These are phyloP conservation scores for Petromus typicus DNA, from an alignment of 2,113 vertebrate genomes.

Conservation along the genomic window DNA sequence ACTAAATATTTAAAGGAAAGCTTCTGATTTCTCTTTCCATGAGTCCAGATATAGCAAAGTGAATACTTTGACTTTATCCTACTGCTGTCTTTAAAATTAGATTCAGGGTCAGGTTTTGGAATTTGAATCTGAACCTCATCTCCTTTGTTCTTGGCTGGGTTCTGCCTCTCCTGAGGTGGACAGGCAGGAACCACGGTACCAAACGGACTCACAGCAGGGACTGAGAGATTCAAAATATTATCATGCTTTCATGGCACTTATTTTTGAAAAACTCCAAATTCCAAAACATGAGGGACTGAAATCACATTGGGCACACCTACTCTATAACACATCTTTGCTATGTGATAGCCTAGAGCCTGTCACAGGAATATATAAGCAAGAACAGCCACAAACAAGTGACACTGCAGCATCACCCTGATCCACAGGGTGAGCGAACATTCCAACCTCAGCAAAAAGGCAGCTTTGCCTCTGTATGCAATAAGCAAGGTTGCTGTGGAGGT, in stretches of 20 bases:
- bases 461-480: conserved; percentile 31
- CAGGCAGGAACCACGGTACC: neutral
- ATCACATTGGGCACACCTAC: conserved; percentile 20
- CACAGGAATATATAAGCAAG: conserved; percentile 36
- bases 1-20: conserved; percentile 76
- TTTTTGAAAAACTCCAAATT: neutral
- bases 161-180: too few species aligned
- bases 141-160: conserved; percentile 72
- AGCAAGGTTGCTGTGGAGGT: conserved; percentile 41
- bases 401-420: conserved; percentile 5
- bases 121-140: conserved; percentile 60
- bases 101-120: conserved; percentile 64
- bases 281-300: neutral
- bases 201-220: neutral
- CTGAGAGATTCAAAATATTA: conserved; percentile 22
- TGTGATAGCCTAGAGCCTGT: neutral
- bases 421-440: conserved; percentile 34
- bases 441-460: conserved; percentile 57
- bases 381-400: neutral
- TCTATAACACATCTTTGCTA: conserved; percentile 38
- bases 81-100: conserved; percentile 69
- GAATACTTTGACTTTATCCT: conserved; percentile 49
- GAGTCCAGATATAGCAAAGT: conserved; percentile 45
- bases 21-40: conserved; percentile 62
- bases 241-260: neutral